Base-by-base conservation (phyloP, 1,140 invertebrate species). In the Drosophila melanica region DNA sequence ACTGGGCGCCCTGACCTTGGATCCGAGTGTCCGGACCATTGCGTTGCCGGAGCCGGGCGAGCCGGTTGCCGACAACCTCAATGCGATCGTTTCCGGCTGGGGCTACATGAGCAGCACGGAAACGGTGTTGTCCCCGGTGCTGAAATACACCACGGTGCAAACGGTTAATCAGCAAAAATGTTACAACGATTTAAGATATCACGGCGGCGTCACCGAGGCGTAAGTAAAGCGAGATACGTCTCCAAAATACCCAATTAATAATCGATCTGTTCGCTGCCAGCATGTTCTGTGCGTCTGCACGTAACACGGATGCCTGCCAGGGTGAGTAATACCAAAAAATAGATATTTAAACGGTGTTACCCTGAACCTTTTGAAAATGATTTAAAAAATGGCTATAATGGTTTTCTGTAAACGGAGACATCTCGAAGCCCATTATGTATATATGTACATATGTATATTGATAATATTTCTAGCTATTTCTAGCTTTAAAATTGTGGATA, bases 251-350 rank as follows among this genome's bases (percentile, higher is more conserved):
- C 23, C 63, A 27, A 72, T 62, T 63, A 63, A 64, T 69, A 44
- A 33, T 27, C 35, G 51, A 39, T 60, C 14, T 41, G 37, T 62
- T 30, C 67, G 4, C 41, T 59, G 68, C 37, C 62, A 92, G 93
- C 51, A 93, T 94, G 93, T 90, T 93, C 18, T 93, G 93, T 81
- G 93, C 93, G 2, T 92, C 82, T n/a, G 90, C 80, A 7, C 66
- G 93, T 51, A 80, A 81, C 45, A 87, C 80, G 37, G 91, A 92
- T 72, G 89, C 91, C 5, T 92, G 92, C 59, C 81, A 92, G 75
- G 90, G 92, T 85, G 39, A 85, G 79, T 62, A 14, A 4, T 3
- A 0, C 20, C 20, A 0, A 23, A 23, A 23, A 23, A 4, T 23
- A 23, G 20, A 23, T 4, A 3, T 4, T 23, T 3, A 23, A 23